Evolutionary conservation across 1,140 invertebrate genomes (phyloP).

Genomic region (Drosophila sp.): DNA sequence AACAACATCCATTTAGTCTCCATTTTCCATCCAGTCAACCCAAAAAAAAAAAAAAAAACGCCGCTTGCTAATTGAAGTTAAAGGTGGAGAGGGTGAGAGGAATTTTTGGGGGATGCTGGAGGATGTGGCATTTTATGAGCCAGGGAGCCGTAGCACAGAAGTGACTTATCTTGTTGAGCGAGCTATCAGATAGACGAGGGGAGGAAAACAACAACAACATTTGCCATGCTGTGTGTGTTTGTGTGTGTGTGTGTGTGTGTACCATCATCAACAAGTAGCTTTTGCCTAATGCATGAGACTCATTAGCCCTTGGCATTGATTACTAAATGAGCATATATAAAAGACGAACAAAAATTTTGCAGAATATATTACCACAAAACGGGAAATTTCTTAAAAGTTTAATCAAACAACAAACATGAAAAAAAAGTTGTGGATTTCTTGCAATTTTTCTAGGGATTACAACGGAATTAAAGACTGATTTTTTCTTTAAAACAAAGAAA

Average conservation of each 20-base stretch:
- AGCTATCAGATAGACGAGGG: background rate
- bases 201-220: conserved; percentile 11
- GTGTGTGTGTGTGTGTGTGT: background rate
- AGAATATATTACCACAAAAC: background rate
- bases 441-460: background rate
- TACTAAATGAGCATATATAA: conserved; percentile 2
- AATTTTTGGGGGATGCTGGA: conserved; percentile 4
- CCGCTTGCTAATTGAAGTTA: conserved; percentile 60
- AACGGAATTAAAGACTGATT: background rate
- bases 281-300: conserved; percentile 20
- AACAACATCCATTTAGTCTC: no score
- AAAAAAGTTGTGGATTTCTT: background rate
- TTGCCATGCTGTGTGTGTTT: background rate
- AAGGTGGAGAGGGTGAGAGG: background rate
- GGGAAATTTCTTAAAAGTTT: background rate
- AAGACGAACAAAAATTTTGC: background rate
- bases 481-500: no score
- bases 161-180: conserved; percentile 73
- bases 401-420: background rate
- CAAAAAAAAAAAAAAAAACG: background rate
- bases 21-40: conserved; percentile 39
- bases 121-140: conserved; percentile 70
- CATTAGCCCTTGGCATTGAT: conserved; percentile 13
- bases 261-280: conserved; percentile 11
- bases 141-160: conserved; percentile 44